These are phyloP conservation scores for Eurystomus glaucurus DNA, from an alignment of 2,797 vertebrate genomes.

Conservation along the genomic window DNA sequence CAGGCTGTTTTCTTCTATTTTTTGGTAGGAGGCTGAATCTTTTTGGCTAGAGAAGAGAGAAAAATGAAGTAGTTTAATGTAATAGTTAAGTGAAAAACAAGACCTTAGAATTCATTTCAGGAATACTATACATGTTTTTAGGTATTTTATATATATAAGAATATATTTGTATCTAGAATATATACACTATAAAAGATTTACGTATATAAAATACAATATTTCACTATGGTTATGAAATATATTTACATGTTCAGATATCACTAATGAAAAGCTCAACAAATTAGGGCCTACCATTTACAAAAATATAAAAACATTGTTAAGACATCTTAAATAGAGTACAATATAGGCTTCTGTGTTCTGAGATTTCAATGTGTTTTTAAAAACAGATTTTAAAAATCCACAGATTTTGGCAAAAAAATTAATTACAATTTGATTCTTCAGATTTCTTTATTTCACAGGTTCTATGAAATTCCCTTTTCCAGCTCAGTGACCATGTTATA, in stretches of 20 bases:
- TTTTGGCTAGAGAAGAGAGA: not conserved
- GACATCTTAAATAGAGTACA: not conserved
- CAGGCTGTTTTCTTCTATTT: not conserved
- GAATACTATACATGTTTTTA: not conserved
- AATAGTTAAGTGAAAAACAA: not conserved
- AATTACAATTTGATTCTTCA: not conserved
- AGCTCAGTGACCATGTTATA: not conserved
- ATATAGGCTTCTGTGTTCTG: not conserved
- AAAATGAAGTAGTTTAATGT: not conserved
- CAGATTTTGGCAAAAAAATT: not conserved
- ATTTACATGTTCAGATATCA: not conserved
- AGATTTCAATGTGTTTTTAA: not conserved
- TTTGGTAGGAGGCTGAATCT: rapidly evolving
- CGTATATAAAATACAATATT: not conserved
- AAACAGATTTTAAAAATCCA: not conserved
- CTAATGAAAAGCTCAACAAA: not conserved
- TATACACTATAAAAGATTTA: not conserved
- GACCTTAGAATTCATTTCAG: not conserved
- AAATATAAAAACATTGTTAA: not conserved
- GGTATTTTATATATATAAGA: not conserved
- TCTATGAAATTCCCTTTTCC: not conserved
- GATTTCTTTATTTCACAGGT: not conserved
- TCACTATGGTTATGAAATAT: not conserved
- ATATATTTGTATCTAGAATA: not conserved
- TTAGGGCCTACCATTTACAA: not conserved